phyloP scores from a whole-genome alignment of 2,113 vertebrate genomes.

The Perca schrenkii region DNA sequence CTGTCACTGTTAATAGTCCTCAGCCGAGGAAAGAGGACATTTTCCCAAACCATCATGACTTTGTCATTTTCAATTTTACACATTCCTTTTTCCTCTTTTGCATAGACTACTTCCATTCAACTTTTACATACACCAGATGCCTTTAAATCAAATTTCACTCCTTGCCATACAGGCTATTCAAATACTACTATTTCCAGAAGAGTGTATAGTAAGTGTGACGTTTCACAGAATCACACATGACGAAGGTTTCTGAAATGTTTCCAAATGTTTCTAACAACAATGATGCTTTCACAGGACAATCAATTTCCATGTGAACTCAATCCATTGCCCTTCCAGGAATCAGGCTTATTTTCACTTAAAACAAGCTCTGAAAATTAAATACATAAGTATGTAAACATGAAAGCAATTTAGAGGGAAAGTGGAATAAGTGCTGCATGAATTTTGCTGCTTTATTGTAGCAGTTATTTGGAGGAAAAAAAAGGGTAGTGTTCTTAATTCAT shows the following conservation, averaged over 20 bases:
- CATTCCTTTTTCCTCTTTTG: constrained; percentile 55
- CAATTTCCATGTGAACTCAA: constrained; percentile 57
- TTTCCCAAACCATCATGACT: constrained; percentile 65
- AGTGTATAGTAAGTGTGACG: constrained; percentile 39
- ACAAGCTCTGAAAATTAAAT: constrained; percentile 62
- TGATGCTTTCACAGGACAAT: constrained; percentile 59
- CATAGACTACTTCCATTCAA: constrained; percentile 52
- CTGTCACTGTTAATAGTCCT: constrained; percentile 70
- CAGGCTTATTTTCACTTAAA: constrained; percentile 66
- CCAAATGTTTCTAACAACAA: constrained; percentile 39
- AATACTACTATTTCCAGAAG: constrained; percentile 26
- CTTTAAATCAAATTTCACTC: constrained; percentile 50
- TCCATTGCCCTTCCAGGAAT: constrained; percentile 64
- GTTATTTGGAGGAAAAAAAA: constrained; percentile 59
- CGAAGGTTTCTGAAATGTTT: constrained; percentile 55
- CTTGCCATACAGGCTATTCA: constrained; percentile 32
- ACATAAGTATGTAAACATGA: constrained; percentile 69
- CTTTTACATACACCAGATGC: constrained; percentile 57
- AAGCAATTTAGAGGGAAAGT: constrained; percentile 58
- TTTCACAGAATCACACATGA: constrained; percentile 39
- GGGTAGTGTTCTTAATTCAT: constrained; percentile 80
- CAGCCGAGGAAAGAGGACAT: constrained; percentile 47
- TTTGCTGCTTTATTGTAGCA: constrained; percentile 72
- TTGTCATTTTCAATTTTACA: constrained; percentile 75
- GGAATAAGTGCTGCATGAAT: constrained; percentile 62